Conservation (phyloP, 2,113 vertebrate species). For the Phylloscopus whistleri region DNA sequence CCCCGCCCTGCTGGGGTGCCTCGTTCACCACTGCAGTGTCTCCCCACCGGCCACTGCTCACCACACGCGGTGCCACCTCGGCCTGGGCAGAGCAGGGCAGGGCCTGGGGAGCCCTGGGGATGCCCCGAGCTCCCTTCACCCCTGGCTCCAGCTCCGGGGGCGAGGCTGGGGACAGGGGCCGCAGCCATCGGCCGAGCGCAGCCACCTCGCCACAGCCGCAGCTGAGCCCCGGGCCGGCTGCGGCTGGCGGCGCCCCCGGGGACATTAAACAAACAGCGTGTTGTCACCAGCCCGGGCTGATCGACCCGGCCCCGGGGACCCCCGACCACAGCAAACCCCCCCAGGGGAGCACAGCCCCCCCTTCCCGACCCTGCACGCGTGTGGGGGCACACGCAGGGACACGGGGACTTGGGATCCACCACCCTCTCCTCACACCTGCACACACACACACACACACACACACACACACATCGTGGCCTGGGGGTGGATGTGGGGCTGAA, state of each 20-base stretch:
- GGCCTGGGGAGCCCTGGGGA: background rate
- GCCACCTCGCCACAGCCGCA: background rate
- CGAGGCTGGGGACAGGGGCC: background rate
- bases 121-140: background rate
- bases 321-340: background rate
- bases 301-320: constrained; percentile 28
- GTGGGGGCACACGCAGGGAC: background rate
- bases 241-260: background rate
- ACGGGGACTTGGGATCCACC: background rate
- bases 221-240: background rate
- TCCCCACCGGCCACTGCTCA: background rate
- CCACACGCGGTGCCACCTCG: background rate
- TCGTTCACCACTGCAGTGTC: background rate
- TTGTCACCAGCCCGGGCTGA: constrained; percentile 13
- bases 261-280: constrained; percentile 57
- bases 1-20: background rate
- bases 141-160: background rate
- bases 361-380: rapidly evolving
- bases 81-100: background rate
- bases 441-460: too few species aligned
- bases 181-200: background rate
- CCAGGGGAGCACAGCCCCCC: background rate
- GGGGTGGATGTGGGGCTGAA: background rate
- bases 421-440: background rate
- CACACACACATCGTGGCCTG: background rate